Evolutionary conservation across 2,797 vertebrate species (phyloP), one percentile per base, ranked within the genome.

Genomic region (Threskiornis aethiopicus): DNA sequence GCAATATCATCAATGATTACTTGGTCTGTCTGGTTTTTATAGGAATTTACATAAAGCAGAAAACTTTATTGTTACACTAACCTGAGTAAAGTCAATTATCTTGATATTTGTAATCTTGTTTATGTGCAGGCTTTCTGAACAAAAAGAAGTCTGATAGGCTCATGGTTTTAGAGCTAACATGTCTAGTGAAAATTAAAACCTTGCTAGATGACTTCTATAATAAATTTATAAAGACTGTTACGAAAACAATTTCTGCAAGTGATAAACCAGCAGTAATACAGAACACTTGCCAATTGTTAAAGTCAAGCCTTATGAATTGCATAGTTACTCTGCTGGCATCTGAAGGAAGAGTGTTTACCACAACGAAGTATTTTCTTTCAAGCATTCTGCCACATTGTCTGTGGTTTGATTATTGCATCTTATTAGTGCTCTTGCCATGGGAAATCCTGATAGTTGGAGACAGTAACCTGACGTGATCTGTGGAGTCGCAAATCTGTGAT

Each of bases 41-140:
- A 83, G 76, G 35, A 87, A 89, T 94, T 92, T 92, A 62, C 71
- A 79, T 94, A 87, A 79, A 84, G 62, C 62, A 84, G 81, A 89
- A 91, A 95, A 95, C 72, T 82, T 79, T 76, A 59, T 87, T 93
- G 58, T 89, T 78, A 57, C 44, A 55, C 22, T 84, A 89, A 81
- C 80, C 58, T 72, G 33, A 76, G 13, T 61, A 46, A 93, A 94
- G 70, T 87, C 11, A 91, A 75, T 93, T 84, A 86, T 59, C 55
- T 59, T 89, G 44, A 28, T 90, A 93, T 93, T 85, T 88, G 37
- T 75, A 81, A 44, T 94, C 61, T 81, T 71, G 49, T 89, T 85
- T 89, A 44, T 71, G 15, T 75, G 57, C 73, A 72, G 72, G 44
- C 33, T 81, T 88, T 93, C 49, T 75, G 76, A 86, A 80, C 57